Evolutionary conservation across 2,113 vertebrate species (phyloP).

Genomic region (Phylloscopus trochiloides): DNA sequence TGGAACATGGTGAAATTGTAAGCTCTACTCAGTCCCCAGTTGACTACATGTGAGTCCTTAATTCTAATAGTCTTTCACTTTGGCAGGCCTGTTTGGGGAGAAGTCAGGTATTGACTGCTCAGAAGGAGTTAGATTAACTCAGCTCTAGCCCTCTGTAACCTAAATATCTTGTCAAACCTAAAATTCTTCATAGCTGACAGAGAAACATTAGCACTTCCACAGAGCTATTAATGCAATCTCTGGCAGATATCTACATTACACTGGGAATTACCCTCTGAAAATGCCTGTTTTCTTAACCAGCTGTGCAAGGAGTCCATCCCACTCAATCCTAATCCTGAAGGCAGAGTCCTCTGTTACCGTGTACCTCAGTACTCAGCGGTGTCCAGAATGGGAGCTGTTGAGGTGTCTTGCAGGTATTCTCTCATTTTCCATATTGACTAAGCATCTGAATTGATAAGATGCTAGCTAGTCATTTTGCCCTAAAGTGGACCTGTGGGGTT

Average conservation of each 20-base stretch:
- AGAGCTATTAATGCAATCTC: background rate
- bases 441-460: background rate
- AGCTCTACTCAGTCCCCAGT: background rate
- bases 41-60: background rate
- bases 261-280: background rate
- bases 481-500: background rate
- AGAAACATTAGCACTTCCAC: background rate
- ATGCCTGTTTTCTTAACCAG: background rate
- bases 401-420: background rate
- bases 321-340: background rate
- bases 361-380: fast-evolving
- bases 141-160: background rate
- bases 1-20: background rate
- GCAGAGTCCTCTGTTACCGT: fast-evolving
- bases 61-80: background rate
- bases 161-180: background rate
- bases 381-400: background rate
- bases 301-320: background rate
- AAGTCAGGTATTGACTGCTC: background rate
- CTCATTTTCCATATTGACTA: background rate
- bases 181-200: background rate
- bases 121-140: background rate
- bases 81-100: background rate
- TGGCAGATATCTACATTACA: background rate
- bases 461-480: background rate